Percentiles rank a stretch among this genome's conserved stretches.
These are phyloP conservation scores for Actenoides lindsayi DNA, from an alignment of 2,113 vertebrate species.

Conservation along the genomic window DNA sequence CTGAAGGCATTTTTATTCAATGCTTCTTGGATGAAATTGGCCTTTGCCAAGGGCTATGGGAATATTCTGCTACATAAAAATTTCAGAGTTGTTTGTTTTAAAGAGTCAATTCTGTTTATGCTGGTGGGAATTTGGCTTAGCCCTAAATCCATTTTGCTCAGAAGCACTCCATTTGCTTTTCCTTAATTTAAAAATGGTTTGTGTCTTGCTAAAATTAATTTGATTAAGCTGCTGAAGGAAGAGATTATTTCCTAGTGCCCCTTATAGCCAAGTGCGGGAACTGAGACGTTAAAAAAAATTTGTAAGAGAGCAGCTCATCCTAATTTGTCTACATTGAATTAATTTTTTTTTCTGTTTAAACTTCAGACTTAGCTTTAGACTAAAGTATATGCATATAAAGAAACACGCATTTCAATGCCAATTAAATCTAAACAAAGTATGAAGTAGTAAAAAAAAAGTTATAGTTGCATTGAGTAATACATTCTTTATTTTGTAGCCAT, in stretches of 20 bases:
- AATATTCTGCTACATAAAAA: not conserved
- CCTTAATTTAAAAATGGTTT: slow-evolving; percentile 40
- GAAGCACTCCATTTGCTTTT: slow-evolving; percentile 1
- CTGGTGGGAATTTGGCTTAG: not conserved
- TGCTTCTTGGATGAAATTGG: not conserved
- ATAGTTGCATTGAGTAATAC: not conserved
- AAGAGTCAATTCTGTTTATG: not conserved
- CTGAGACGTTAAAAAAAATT: not conserved
- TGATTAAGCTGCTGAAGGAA: slow-evolving; percentile 2
- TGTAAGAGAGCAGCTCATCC: not conserved
- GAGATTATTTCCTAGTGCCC: not conserved
- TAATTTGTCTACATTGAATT: not conserved
- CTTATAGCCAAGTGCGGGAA: not conserved
- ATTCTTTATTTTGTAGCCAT: not conserved
- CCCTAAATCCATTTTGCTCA: not conserved
- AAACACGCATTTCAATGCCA: not conserved
- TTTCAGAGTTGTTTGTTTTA: not conserved
- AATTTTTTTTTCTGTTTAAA: not conserved
- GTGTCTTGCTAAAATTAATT: slow-evolving; percentile 30
- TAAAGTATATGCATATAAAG: not conserved
- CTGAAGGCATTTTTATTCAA: not conserved
- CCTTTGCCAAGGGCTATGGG: not conserved
- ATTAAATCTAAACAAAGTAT: not conserved
- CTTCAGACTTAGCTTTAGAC: not conserved
- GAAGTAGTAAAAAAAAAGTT: not conserved